Percentiles rank a stretch among this genome's conserved stretches.
Conservation (phyloP, 30 jellyfish, hydroid and myxozoan genomes). For the Sanderia malayensis region DNA sequence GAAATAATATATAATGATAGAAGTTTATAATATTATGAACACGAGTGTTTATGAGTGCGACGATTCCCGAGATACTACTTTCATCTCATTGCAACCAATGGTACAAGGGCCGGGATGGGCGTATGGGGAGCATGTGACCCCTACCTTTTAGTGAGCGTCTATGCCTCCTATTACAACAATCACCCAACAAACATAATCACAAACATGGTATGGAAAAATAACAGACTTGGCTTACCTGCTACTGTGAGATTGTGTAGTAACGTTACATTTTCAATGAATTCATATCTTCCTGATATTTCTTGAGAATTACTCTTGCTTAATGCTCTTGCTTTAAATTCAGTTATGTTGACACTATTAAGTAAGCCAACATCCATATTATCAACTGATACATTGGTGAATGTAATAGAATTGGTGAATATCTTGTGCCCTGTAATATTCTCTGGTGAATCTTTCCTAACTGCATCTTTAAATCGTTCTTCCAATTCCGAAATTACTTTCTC, state of each 20-base stretch:
- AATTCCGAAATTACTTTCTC: slow-evolving; percentile 11
- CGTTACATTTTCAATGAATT: slow-evolving; percentile 38
- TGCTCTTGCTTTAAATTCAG: slow-evolving; percentile 59
- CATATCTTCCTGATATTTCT: slow-evolving; percentile 45
- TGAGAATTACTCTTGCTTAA: slow-evolving; percentile 69
- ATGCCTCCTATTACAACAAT: not conserved
- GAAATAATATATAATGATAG: not conserved
- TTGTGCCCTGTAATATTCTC: slow-evolving; percentile 54
- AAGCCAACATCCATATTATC: slow-evolving; percentile 42
- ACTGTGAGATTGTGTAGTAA: slow-evolving; percentile 23
- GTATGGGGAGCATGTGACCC: not conserved
- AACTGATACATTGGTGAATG: slow-evolving; percentile 20
- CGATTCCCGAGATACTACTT: no score
- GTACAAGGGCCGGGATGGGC: not conserved
- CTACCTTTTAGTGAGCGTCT: not conserved
- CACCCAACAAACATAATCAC: not conserved
- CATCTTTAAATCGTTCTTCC: slow-evolving; percentile 44
- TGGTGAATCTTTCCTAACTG: slow-evolving; percentile 20
- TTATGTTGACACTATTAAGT: slow-evolving; percentile 65
- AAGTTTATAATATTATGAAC: not conserved
- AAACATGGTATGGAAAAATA: not conserved
- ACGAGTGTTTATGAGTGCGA: not conserved
- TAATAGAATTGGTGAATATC: slow-evolving; percentile 33
- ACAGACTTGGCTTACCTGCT: slow-evolving; percentile 19
- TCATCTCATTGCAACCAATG: not conserved